Evolutionary conservation across 2,888 invertebrate species (phyloP), one percentile per base, ranked within the genome.

Genomic region (Cistogaster globosa): DNA sequence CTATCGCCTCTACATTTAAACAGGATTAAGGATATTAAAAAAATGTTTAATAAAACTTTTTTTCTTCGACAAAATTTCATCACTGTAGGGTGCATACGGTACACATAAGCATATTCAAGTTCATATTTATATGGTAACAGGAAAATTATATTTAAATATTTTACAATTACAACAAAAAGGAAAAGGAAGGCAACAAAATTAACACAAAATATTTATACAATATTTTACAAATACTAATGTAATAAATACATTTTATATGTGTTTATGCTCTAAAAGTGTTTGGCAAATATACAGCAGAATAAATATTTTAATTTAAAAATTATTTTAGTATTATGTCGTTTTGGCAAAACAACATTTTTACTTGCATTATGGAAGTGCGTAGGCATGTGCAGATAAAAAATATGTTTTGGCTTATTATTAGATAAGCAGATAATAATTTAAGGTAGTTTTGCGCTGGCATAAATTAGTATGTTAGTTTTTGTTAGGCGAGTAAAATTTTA

Each of bases 91-190:
- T 7, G 16, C 12, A 51, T 48, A n/a, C 6, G 16, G 11, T 1
- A 16, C n/a, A 48, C 18, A 67, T n/a, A 7, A 53, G 9, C 11
- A 32, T n/a, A 22, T 22, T n/a, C 32, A n/a, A 18, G 11, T 18
- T 8, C 7, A 14, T 45, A 14, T 38, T 38, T 38, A 68, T 55
- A n/a, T 53, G 8, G 20, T n/a, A 78, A 62, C 55, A n/a, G 62
- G 69, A 69, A 71, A 78, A 71, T 55, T 69, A 78, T 71, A 55
- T 45, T 71, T 63, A 63, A 69, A 78, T 69, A 55, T 53, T 78
- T 71, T 63, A 55, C 45, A 78, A 45, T 32, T 20, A 26, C 18
- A 53, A 42, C 38, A 53, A 2, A 57, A 68, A 18, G 45, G 18
- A 77, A 60, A 60, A 68, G 53, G 38, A 68, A 60, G 60, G 42